These are phyloP conservation scores for Platycheirus albimanus DNA, from an alignment of 2,888 invertebrate species.

Conservation along the genomic window DNA sequence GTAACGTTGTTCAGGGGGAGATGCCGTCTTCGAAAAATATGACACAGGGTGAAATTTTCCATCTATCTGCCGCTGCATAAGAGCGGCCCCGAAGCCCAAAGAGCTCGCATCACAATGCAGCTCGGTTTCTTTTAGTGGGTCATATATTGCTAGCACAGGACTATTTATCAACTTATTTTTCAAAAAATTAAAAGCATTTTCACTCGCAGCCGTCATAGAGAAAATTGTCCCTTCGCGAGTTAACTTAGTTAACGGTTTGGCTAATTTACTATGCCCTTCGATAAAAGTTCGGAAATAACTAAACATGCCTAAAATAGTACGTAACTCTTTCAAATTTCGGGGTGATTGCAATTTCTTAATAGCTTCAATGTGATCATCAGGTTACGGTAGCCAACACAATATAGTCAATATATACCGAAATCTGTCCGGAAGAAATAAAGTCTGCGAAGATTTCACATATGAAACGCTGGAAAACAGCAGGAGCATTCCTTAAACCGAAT, in stretches of 20 bases:
- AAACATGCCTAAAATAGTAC: conserved; percentile 6
- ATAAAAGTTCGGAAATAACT: conserved; percentile 1
- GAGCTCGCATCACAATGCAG: neutral
- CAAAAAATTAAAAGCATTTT: conserved; percentile 1
- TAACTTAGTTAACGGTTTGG: neutral
- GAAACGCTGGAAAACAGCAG: conserved; percentile 46
- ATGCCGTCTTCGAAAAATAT: conserved; percentile 13
- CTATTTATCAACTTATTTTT: neutral
- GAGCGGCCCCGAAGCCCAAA: conserved; percentile 1
- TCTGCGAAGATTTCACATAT: conserved; percentile 29
- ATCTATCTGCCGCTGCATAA: neutral
- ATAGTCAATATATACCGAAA: conserved; percentile 44
- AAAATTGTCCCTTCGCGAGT: neutral
- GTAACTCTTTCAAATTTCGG: conserved; percentile 1
- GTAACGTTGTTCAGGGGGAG: neutral
- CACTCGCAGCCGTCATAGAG: neutral
- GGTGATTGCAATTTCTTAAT: neutral
- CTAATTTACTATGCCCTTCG: neutral
- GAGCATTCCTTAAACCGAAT: conserved; percentile 53
- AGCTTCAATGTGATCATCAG: neutral
- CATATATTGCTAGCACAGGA: conserved; percentile 1
- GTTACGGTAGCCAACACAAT: conserved; percentile 27
- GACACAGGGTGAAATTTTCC: neutral
- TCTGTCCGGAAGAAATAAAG: conserved; percentile 10
- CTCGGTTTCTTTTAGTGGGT: neutral